These are phyloP conservation scores for Cenopis cana DNA, from an alignment of 2,888 invertebrate species.

Conservation along the genomic window DNA sequence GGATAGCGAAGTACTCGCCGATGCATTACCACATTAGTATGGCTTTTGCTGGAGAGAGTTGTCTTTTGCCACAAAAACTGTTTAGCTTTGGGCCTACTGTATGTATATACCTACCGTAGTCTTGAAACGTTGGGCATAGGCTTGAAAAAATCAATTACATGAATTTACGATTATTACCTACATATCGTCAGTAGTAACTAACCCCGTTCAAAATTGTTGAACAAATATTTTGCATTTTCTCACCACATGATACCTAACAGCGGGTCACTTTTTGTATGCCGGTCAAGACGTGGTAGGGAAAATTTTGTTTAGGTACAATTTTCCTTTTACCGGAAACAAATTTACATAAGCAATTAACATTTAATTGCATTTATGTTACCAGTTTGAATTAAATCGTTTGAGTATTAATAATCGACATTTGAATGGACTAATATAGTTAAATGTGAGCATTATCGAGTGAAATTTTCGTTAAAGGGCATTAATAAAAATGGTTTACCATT, in stretches of 20 bases:
- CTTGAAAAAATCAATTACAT: too few relatives aligned
- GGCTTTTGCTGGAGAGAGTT: conserved; percentile 1
- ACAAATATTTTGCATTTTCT: not conserved
- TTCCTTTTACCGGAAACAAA: conserved; percentile 31
- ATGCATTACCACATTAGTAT: conserved; percentile 12
- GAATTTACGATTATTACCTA: too few relatives aligned
- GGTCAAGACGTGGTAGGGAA: conserved; percentile 11
- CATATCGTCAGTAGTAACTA: not conserved
- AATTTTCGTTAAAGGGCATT: conserved; percentile 7
- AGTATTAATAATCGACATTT: conserved; percentile 2
- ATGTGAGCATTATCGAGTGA: conserved; percentile 9
- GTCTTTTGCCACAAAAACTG: not conserved
- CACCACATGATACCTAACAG: not conserved
- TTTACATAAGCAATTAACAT: conserved; percentile 39
- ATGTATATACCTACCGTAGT: not conserved
- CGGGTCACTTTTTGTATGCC: not conserved
- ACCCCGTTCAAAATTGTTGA: not conserved
- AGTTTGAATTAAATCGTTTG: conserved; percentile 32
- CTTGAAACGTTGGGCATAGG: not conserved
- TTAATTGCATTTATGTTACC: conserved; percentile 31
- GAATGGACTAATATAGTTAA: conserved; percentile 3
- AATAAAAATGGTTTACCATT: conserved; percentile 5
- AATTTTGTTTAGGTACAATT: conserved; percentile 25
- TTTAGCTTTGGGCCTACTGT: not conserved
- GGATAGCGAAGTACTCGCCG: conserved; percentile 17